Base-by-base conservation (phyloP, 2,113 vertebrate species). In the Megaceryle maxima region DNA sequence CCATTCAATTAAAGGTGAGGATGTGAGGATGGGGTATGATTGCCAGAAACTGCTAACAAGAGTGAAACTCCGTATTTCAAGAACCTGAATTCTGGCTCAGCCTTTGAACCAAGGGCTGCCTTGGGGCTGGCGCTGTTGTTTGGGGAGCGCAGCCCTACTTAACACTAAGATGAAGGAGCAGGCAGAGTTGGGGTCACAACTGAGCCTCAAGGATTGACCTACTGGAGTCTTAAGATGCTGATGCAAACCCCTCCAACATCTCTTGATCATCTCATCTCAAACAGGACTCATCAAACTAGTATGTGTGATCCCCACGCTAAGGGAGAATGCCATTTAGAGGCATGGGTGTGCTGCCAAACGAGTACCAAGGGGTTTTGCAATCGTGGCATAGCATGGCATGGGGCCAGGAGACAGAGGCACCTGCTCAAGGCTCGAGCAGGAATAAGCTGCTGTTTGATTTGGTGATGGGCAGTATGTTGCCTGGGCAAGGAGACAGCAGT, bases 401-500 rank as follows among this genome's bases (percentile, higher is more conserved):
- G 16, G n/a, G 15, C 39, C 66, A 44, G 53, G 53, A 90, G 55
- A 41, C 46, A 87, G 64, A 69, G 31, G 28, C 67, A 62, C 8
- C n/a, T 82, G 77, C 57, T 60, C 0, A 1, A 50, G 51, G 37
- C 37, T 7, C 2, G 5, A 46, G 69, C 26, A 72, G 70, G 44
- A 92, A 57, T 44, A 26, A 91, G 66, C 29, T 75, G 53, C 56
- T 28, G 63, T n/a, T 41, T n/a, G 79, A 13, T 41, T 53, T 74
- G 50, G 43, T 43, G 46, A 55, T 29, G 39, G 28, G 64, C 60
- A 95, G 56, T 44, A 77, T 9, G 0, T 29, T 46, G 84, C 57
- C 26, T 13, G 70, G n/a, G 19, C 1, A 4, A 91, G 69, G 57
- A 94, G 43, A 12, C 0, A 0, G 63, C 0, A 0, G 26, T 9